These are phyloP conservation scores for Gnatocerus cornutus DNA, from an alignment of 2,888 invertebrate genomes.

Conservation along the genomic window DNA sequence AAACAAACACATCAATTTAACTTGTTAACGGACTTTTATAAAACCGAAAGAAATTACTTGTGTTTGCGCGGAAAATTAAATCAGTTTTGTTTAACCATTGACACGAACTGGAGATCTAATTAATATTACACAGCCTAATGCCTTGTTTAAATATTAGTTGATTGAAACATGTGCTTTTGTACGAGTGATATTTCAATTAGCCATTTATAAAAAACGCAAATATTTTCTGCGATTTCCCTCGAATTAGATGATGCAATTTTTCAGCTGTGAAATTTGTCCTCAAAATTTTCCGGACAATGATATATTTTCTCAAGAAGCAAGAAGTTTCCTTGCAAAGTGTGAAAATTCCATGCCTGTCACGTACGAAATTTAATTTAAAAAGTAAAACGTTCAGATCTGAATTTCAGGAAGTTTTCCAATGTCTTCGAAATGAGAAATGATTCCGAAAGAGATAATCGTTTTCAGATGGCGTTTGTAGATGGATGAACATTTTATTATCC, in stretches of 20 bases:
- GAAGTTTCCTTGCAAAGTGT: constrained; percentile 45
- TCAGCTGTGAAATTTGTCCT: constrained; percentile 29
- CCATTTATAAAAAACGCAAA: too few species aligned
- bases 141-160: background rate
- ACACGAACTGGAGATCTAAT: constrained; percentile 1
- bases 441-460: constrained; percentile 61
- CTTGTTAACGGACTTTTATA: constrained; percentile 41
- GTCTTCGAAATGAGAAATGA: constrained; percentile 60
- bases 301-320: constrained; percentile 38
- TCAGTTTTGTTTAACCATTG: constrained; percentile 30
- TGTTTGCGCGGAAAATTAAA: constrained; percentile 33
- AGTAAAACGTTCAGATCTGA: constrained; percentile 57
- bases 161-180: background rate
- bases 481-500: constrained; percentile 61
- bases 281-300: constrained; percentile 33
- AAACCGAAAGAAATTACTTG: constrained; percentile 27
- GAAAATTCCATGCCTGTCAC: constrained; percentile 55
- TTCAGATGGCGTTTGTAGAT: constrained; percentile 59
- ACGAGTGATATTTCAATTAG: background rate
- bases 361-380: constrained; percentile 59
- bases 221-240: too few species aligned
- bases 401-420: constrained; percentile 58
- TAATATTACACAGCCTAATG: constrained; percentile 8
- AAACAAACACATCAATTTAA: constrained; percentile 47
- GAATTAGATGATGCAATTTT: constrained; percentile 8